Percentiles rank a stretch among this genome's conserved stretches.
Conservation (phyloP, 2,888 invertebrate genomes). For the Ypsolopha scabrella region DNA sequence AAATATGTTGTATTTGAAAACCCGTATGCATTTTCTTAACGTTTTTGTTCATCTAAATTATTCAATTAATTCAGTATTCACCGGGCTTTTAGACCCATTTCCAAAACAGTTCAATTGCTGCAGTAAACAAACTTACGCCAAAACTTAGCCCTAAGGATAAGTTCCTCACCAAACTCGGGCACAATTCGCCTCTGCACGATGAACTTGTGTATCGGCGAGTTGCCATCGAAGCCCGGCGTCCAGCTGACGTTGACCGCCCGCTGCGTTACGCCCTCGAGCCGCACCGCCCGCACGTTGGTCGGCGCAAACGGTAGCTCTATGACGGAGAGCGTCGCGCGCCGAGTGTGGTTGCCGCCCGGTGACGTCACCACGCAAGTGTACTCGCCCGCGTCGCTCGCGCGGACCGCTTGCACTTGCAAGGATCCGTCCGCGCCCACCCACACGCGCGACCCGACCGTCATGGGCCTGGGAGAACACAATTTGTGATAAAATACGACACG, state of each 20-base stretch:
- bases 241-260: constrained; percentile 92
- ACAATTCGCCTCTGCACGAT: constrained; percentile 93
- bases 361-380: constrained; percentile 94
- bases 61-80: too few relatives aligned
- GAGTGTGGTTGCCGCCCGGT: constrained; percentile 92
- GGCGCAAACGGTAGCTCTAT: constrained; percentile 97
- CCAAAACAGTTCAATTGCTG: too few relatives aligned
- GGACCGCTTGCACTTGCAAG: constrained; percentile 87
- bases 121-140: not conserved
- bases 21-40: too few relatives aligned
- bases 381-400: constrained; percentile 93
- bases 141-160: not conserved
- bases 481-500: too few relatives aligned
- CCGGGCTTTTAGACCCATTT: too few relatives aligned
- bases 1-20: too few relatives aligned
- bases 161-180: constrained; percentile 81
- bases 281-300: constrained; percentile 82
- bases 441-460: constrained; percentile 75
- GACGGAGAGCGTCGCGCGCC: constrained; percentile 82
- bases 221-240: constrained; percentile 97
- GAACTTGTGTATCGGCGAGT: constrained; percentile 93
- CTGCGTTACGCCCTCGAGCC: constrained; percentile 74
- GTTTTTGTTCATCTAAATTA: too few relatives aligned
- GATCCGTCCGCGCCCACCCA: constrained; percentile 85
- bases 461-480: constrained; percentile 34